Evolutionary conservation across 2,888 invertebrate genomes (phyloP), one percentile per base, ranked within the genome.

Genomic region (Formica aserva): DNA sequence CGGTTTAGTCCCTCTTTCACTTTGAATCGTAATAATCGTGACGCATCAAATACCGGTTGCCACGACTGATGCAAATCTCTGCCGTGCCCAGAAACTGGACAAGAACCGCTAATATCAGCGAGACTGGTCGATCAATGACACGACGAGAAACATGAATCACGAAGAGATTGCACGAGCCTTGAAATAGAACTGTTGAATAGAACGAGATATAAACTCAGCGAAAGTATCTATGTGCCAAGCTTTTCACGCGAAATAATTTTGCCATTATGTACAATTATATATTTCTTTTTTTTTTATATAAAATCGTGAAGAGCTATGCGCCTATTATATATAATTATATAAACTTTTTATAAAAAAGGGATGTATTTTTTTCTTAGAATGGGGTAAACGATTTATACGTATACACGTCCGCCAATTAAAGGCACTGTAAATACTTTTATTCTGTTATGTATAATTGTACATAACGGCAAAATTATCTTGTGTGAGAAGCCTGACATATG

Each of bases 21-120:
- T 81, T 38, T 38, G 26, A 41, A 32, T 86, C 75, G 45, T 71
- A 62, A 69, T 80, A 71, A 71, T 80, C 60, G 18, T 71, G 71
- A 80, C 45, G 60, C 60, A 60, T 71, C 78, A 71, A 77, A 69
- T 77, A 78, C 13, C 67, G 67, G 55, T 71, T 71, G 38, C 32
- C 26, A n/a, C n/a, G 22, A n/a, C 15, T 48, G 57, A 67, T 57
- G 18, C 18, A 45, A 69, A 22, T 78, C 60, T 78, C 32, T 26
- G n/a, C 11, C 5, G 1, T 18, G 29, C 35, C 26, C 35, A 35
- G 32, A 69, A 60, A 35, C 9, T 22, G n/a, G 29, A 77, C 13
- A 6, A 48, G 9, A 29, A 13, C 4, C 3, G n/a, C n/a, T n/a
- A n/a, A 57, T 2, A 57, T 2, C 41, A 41, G 11, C 13, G 29